phyloP scores from a whole-genome alignment of 2,888 invertebrate species.

The Oxystoma pomonae region DNA sequence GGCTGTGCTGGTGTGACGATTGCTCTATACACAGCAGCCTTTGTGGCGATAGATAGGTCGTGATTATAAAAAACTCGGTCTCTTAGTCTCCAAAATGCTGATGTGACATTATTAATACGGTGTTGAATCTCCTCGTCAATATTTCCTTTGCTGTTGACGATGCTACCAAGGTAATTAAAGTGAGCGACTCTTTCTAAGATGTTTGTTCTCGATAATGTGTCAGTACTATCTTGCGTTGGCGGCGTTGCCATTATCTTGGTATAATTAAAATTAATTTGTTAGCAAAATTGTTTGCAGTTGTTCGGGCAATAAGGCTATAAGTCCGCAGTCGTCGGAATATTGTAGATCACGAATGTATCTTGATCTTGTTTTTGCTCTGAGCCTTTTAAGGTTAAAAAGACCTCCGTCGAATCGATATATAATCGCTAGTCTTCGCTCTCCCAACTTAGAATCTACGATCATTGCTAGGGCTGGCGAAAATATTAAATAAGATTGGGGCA shows the following conservation, averaged over 20 bases:
- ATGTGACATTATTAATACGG: constrained; percentile 5
- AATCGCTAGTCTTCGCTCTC: not conserved
- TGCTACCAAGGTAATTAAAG: constrained; percentile 10
- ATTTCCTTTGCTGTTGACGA: constrained; percentile 3
- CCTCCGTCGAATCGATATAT: not conserved
- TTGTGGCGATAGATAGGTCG: not conserved
- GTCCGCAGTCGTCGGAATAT: constrained; percentile 3
- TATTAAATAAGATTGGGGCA: constrained; percentile 7
- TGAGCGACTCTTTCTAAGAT: not conserved
- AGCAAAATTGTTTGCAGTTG: constrained; percentile 1
- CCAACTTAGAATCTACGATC: constrained; percentile 2
- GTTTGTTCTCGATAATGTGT: not conserved
- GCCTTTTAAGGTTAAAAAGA: constrained; percentile 3
- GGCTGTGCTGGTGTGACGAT: not conserved
- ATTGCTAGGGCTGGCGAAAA: constrained; percentile 3
- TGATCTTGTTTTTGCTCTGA: not conserved
- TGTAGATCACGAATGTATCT: constrained; percentile 5
- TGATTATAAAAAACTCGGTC: constrained; percentile 4
- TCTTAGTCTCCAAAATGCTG: constrained; percentile 1
- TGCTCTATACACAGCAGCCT: constrained; percentile 5
- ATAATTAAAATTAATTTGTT: not conserved
- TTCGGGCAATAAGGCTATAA: not conserved
- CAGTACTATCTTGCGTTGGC: not conserved
- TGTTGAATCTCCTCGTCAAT: constrained; percentile 7
- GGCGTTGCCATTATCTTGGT: constrained; percentile 7